Conservation (phyloP, 1,140 invertebrate genomes). For the Drosophila lacertosa region DNA sequence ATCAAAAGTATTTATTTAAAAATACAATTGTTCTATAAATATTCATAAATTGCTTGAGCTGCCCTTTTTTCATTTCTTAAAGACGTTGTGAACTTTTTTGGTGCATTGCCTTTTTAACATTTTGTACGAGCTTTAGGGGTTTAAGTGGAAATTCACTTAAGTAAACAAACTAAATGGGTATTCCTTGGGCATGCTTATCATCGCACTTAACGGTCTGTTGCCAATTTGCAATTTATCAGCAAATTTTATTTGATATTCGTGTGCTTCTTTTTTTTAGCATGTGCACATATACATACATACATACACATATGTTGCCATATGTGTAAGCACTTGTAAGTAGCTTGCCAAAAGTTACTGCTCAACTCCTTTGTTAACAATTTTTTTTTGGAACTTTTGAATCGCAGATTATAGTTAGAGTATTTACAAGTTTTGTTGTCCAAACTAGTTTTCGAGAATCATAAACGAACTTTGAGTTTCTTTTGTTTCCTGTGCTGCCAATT, state of each 20-base stretch:
- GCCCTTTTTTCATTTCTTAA: too few species aligned
- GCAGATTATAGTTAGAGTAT: not conserved
- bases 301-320: constrained; percentile 8
- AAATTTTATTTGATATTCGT: not conserved
- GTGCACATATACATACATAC: not conserved
- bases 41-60: too few species aligned
- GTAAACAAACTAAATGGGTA: not conserved
- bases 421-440: not conserved
- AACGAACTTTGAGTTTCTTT: not conserved
- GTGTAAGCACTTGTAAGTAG: not conserved
- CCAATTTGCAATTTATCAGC: constrained; percentile 8
- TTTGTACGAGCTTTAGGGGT: not conserved
- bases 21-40: too few species aligned
- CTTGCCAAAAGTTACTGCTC: not conserved
- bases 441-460: not conserved
- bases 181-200: not conserved
- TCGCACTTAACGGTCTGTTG: constrained; percentile 2
- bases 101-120: not conserved
- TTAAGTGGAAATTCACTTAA: not conserved
- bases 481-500: not conserved
- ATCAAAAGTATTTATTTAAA: too few species aligned
- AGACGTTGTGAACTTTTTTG: not conserved
- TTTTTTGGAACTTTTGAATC: not conserved
- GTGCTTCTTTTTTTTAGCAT: not conserved
- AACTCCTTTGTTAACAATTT: not conserved